Evolutionary conservation across 2,888 invertebrate species (phyloP).

Genomic region (Cephus nigrinus): DNA sequence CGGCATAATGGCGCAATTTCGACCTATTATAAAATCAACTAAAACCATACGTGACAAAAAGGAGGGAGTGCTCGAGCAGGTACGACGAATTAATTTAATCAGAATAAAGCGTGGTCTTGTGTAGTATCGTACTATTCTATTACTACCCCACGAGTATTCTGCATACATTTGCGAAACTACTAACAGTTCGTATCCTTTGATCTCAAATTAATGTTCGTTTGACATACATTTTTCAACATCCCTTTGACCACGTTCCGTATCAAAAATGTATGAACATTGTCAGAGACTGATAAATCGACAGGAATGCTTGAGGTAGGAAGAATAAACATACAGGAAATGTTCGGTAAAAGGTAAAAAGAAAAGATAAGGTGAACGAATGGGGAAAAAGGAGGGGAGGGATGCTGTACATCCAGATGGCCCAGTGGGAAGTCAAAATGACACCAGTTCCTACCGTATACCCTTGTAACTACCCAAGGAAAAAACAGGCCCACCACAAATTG

Average conservation of each 20-base stretch:
- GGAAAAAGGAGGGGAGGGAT: too few relatives aligned
- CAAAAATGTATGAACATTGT: too few relatives aligned
- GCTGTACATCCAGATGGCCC: slow-evolving; percentile 17
- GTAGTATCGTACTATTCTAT: slow-evolving; percentile 22
- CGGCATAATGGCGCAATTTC: slow-evolving; percentile 43
- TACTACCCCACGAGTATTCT: slow-evolving; percentile 29
- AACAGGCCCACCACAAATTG: slow-evolving; percentile 19
- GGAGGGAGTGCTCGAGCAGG: slow-evolving; percentile 28
- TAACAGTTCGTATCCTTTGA: too few relatives aligned
- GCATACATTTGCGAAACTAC: too few relatives aligned
- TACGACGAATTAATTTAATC: slow-evolving; percentile 47
- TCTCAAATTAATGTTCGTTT: too few relatives aligned
- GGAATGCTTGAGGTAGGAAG: too few relatives aligned
- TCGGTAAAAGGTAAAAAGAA: slow-evolving; percentile 10
- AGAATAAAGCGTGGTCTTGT: slow-evolving; percentile 41
- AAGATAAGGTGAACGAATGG: not conserved
- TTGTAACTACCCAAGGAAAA: slow-evolving; percentile 14
- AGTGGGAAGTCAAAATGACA: slow-evolving; percentile 16
- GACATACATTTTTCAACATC: too few relatives aligned
- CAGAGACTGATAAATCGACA: too few relatives aligned
- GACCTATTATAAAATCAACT: slow-evolving; percentile 56
- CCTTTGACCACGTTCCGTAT: too few relatives aligned
- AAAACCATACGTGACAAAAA: slow-evolving; percentile 55
- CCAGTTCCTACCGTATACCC: slow-evolving; percentile 8
- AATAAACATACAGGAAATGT: not conserved